Conservation (phyloP, 2,113 vertebrate genomes). For the Aptenodytes forsteri region DNA sequence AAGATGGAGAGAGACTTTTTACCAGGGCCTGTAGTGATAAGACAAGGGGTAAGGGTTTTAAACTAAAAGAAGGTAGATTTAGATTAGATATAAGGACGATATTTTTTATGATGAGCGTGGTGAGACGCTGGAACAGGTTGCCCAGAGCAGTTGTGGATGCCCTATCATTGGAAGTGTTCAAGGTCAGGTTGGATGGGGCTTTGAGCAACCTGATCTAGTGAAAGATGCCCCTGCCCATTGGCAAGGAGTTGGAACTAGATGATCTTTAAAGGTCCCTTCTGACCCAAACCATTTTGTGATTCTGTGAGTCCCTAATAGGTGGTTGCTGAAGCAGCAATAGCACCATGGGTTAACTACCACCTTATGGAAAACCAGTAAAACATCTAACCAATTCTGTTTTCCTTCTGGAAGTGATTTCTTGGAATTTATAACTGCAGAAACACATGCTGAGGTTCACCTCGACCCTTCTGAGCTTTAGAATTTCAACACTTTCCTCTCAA, state of each 20-base stretch:
- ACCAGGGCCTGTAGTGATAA: neutral
- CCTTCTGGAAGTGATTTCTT: neutral
- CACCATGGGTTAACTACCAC: neutral
- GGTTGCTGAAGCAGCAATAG: neutral
- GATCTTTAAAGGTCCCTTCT: neutral
- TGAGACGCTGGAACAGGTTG: neutral
- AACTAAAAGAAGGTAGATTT: neutral
- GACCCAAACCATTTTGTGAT: neutral
- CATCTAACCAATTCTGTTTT: neutral
- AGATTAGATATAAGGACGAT: neutral
- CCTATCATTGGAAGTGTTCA: neutral
- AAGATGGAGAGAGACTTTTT: neutral
- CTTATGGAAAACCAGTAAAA: neutral
- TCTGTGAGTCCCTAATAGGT: neutral
- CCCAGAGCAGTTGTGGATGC: too few species aligned
- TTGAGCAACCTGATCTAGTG: neutral
- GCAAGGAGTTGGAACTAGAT: neutral
- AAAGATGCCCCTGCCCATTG: neutral
- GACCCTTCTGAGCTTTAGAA: neutral
- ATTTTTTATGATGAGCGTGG: neutral
- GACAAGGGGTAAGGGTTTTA: neutral
- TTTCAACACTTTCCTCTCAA: neutral
- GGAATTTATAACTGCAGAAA: neutral
- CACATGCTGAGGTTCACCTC: neutral
- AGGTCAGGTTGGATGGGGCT: neutral